These are phyloP conservation scores for Carduelis carduelis DNA, from an alignment of 2,797 vertebrate species.

Conservation along the genomic window DNA sequence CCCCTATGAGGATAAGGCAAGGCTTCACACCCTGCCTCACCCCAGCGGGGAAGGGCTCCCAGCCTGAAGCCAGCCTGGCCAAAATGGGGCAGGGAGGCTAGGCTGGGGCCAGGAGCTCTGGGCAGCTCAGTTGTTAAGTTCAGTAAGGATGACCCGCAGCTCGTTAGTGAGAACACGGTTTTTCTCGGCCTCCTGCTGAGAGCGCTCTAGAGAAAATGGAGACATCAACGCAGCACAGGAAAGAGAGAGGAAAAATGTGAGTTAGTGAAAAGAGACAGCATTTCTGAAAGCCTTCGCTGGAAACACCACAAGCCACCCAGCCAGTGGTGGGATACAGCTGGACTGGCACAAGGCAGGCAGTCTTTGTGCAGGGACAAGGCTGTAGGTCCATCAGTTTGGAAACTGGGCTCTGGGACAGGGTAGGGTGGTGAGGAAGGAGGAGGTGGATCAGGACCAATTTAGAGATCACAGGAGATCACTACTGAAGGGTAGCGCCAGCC, in stretches of 20 bases:
- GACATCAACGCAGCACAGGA: conserved; percentile 62
- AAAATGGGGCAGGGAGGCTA: neutral
- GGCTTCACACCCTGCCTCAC: neutral
- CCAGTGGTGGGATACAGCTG: neutral
- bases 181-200: conserved; percentile 71
- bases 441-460: neutral
- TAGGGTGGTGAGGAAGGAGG: neutral
- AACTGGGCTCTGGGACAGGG: neutral
- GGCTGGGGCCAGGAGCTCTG: neutral
- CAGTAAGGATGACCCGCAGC: conserved; percentile 72
- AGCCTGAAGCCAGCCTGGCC: neutral
- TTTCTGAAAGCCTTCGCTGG: neutral
- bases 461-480: neutral
- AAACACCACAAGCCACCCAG: neutral
- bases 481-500: neutral
- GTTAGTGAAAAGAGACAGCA: conserved; percentile 42
- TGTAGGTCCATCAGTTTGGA: neutral
- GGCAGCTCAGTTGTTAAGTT: conserved; percentile 72
- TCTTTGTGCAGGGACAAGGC: accelerated
- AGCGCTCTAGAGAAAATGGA: conserved; percentile 61
- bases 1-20: neutral
- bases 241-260: conserved; percentile 58
- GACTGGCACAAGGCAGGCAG: neutral
- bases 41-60: accelerated
- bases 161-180: conserved; percentile 71